Evolutionary conservation across 2,797 vertebrate species (phyloP).

Genomic region (Smutsia temminckii): DNA sequence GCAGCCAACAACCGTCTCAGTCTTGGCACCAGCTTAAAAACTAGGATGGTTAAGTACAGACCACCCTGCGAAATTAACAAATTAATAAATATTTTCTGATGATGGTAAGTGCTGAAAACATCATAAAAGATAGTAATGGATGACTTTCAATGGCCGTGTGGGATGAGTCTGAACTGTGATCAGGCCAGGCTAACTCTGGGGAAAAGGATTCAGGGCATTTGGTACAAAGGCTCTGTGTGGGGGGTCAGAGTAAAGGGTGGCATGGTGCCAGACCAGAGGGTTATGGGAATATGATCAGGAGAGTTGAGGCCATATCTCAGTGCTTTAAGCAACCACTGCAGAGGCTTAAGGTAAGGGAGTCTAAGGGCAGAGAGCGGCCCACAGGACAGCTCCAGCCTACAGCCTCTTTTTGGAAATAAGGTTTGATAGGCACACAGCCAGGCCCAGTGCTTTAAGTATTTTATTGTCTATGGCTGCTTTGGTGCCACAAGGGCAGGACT

Average conservation of each 20-base stretch:
- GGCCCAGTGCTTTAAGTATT: neutral
- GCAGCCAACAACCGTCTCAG: neutral
- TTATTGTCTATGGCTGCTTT: neutral
- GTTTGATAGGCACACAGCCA: neutral
- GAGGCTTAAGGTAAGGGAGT: neutral
- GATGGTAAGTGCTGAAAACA: neutral
- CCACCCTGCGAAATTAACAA: neutral
- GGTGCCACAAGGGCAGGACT: neutral
- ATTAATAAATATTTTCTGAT: neutral
- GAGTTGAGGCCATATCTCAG: too few relatives aligned
- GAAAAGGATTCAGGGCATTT: neutral
- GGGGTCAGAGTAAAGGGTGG: neutral
- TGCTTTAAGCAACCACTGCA: neutral
- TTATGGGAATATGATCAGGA: neutral
- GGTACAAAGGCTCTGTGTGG: too few relatives aligned
- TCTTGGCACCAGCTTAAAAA: neutral
- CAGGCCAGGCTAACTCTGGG: neutral
- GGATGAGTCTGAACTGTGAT: neutral
- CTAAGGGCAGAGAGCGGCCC: neutral
- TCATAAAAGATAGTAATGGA: neutral
- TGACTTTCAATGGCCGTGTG: neutral
- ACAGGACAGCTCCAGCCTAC: neutral
- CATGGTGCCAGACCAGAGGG: neutral
- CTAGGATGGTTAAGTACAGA: neutral
- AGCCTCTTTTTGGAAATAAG: neutral